Conservation (phyloP, 1,140 invertebrate genomes). For the Orius laevigatus region DNA sequence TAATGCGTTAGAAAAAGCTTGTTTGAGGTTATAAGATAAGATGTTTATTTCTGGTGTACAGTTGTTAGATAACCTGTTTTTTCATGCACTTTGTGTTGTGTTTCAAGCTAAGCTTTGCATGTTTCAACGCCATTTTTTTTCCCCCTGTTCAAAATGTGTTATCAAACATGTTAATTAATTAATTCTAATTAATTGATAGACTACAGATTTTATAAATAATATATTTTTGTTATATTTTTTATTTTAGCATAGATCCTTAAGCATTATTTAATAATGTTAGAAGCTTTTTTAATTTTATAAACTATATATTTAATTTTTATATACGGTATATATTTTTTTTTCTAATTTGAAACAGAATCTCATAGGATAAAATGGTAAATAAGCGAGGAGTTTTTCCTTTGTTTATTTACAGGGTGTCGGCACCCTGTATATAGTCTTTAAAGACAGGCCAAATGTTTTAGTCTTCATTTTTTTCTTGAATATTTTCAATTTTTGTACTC, state of each 20-base stretch:
- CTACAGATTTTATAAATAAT: no score
- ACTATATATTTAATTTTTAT: no score
- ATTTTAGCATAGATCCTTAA: no score
- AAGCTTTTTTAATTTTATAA: no score
- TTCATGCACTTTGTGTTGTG: slow-evolving; percentile 2
- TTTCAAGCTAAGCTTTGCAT: neutral
- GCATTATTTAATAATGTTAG: no score
- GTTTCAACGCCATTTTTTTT: neutral
- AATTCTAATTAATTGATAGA: no score
- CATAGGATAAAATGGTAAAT: no score
- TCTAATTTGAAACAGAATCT: no score
- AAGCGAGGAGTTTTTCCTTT: no score
- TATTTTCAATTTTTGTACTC: slow-evolving; percentile 1
- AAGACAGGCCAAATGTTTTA: slow-evolving; percentile 1
- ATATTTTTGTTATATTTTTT: no score
- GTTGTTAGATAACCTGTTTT: neutral
- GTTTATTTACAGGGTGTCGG: neutral
- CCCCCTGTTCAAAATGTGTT: neutral
- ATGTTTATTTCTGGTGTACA: neutral
- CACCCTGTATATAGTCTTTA: neutral
- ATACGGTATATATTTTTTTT: no score
- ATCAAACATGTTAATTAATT: no score
- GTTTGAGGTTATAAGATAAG: neutral
- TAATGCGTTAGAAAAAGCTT: neutral
- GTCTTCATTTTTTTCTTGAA: slow-evolving; percentile 2